Percentiles rank a stretch among this genome's conserved stretches.
These are phyloP conservation scores for Hirtodrosophila trivittata DNA, from an alignment of 2,888 invertebrate genomes.

Conservation along the genomic window DNA sequence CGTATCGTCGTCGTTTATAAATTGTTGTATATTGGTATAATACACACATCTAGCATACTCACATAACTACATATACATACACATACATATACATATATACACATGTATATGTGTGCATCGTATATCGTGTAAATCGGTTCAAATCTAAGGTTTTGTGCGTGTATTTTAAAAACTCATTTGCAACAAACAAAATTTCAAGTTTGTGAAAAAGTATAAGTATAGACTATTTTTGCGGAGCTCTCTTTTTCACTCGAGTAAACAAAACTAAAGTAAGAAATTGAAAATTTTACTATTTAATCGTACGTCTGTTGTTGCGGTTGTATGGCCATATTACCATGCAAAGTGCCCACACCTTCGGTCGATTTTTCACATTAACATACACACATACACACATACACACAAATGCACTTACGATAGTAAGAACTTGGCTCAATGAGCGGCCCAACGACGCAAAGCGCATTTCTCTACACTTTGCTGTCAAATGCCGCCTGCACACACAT, in stretches of 20 bases:
- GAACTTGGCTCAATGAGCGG: slow-evolving; percentile 64
- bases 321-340: slow-evolving; percentile 35
- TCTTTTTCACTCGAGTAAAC: slow-evolving; percentile 24
- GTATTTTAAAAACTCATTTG: slow-evolving; percentile 65
- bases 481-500: slow-evolving; percentile 70
- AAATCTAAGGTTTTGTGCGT: slow-evolving; percentile 61
- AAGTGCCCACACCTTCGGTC: slow-evolving; percentile 75
- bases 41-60: slow-evolving; percentile 64
- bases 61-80: slow-evolving; percentile 39
- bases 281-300: slow-evolving; percentile 14
- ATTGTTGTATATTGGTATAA: slow-evolving; percentile 79
- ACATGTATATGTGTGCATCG: slow-evolving; percentile 33
- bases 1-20: slow-evolving; percentile 79
- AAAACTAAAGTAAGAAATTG: slow-evolving; percentile 60
- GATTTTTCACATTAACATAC: slow-evolving; percentile 63
- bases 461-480: slow-evolving; percentile 71
- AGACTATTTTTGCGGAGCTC: slow-evolving; percentile 48
- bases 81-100: slow-evolving; percentile 30
- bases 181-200: slow-evolving; percentile 46
- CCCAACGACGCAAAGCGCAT: slow-evolving; percentile 44
- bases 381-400: slow-evolving; percentile 20
- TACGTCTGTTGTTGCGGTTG: slow-evolving; percentile 9
- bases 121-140: slow-evolving; percentile 57
- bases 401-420: slow-evolving; percentile 59
- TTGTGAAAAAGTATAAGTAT: slow-evolving; percentile 35